These are phyloP conservation scores for Phalacrocorax pelagicus DNA, from an alignment of 2,113 vertebrate genomes.

Conservation along the genomic window DNA sequence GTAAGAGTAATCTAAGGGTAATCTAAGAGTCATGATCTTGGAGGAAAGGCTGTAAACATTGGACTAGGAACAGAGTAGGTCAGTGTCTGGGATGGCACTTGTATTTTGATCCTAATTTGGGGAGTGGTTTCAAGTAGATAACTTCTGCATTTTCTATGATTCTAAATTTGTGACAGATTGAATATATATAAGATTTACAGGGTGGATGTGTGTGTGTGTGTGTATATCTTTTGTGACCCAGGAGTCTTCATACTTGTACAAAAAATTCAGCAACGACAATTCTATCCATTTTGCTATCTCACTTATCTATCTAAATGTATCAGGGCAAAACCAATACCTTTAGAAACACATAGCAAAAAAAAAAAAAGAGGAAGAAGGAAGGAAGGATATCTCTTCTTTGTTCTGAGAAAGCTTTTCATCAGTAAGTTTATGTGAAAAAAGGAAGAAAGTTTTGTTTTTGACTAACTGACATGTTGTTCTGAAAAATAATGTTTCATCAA, in stretches of 20 bases:
- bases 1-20: not conserved
- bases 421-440: not conserved
- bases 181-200: not conserved
- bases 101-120: not conserved
- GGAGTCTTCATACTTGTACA: not conserved
- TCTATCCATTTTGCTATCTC: not conserved
- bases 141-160: not conserved
- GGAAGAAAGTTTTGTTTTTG: not conserved
- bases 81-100: not conserved
- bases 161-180: not conserved
- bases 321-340: not conserved
- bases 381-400: not conserved
- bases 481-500: not conserved
- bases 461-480: not conserved
- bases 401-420: not conserved
- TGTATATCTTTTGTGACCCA: not conserved
- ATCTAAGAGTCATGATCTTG: not conserved
- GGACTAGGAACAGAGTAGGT: not conserved
- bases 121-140: not conserved
- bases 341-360: not conserved
- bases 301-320: fast-evolving
- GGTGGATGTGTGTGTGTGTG: not conserved
- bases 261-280: not conserved
- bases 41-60: not conserved
- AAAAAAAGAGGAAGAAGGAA: not conserved